Evolutionary conservation across 2,888 invertebrate species (phyloP), one percentile per base, ranked within the genome.

Genomic region (Synanthedon myopaeformis): DNA sequence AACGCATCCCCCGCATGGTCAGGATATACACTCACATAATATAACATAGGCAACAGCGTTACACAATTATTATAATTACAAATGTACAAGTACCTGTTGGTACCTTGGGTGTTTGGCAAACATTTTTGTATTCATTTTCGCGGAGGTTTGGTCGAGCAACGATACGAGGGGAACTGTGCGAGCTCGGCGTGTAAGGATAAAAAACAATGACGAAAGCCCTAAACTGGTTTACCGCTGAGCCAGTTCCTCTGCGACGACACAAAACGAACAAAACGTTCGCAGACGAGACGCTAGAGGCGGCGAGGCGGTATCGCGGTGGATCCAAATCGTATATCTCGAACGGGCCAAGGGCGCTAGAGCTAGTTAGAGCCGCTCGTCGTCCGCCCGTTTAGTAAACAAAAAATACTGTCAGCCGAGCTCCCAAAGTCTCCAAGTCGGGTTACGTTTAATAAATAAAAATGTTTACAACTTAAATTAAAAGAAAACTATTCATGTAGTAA

Each of bases 191-290:
- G 71, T 35, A 76, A 75, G 75, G 75, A 74, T 78, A 78, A 78
- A 83, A 85, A 82, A 81, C 75, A 76, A 82, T 77, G 77, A 82
- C 82, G 82, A 74, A 84, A 84, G 80, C 74, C 67, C 62, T 61
- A 67, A 80, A 85, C 84, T 64, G 83, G 85, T 85, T 84, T 76
- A 58, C 35, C 67, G 72, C 69, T 68, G 72, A 66, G 72, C 69
- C 74, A 76, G 76, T 74, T 78, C 80, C 79, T 75, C 69, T 73
- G 76, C 76, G 74, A 69, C 73, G 71, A 74, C 72, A 71, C 73
- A 82, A 84, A 83, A 82, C 65, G 73, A 78, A 81, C 77, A 51
- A 82, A 82, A 68, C 72, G 67, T 61, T 66, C 65, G 73, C 74
- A 69, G 73, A 72, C 75, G 72, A 68, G 67, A 65, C 70, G 74